Evolutionary conservation across 1,140 invertebrate species (phyloP), one percentile per base, ranked within the genome.

Genomic region (Heliconius eleuchia): DNA sequence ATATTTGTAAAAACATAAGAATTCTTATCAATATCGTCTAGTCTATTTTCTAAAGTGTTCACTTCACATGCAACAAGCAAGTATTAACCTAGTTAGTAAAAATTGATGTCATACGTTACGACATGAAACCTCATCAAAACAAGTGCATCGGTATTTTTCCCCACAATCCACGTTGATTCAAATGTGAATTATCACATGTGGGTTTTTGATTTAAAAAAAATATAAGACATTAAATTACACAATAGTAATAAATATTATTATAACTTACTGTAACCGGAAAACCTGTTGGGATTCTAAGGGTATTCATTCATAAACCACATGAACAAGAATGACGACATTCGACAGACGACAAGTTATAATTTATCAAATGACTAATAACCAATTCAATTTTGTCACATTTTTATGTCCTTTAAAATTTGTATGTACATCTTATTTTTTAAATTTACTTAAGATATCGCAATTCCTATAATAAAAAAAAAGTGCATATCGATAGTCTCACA

Each of bases 71-170:
- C 60, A 50, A 57, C 23, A 50, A 78, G 39, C 37, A 71, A 72
- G 23, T 39, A 70, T 74, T 78, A 74, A 74, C 77, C 77, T 73
- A 52, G 77, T 78, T 74, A 46, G 34, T 72, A 23, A 55, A 42
- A 73, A 73, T 55, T 70, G 71, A 70, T 78, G 77, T 78, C 77
- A 78, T 78, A 78, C 73, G 70, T 78, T 74, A 78, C 77, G 77
- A 78, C 77, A 71, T 52, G 77, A 74, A 78, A 74, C 77, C 77
- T 73, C 73, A 78, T 74, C 77, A 73, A 78, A 73, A 66, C 77
- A 74, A 74, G 55, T n/a, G 46, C 76, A 71, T 60, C 18, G 74
- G 19, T 70, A 57, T 78, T 78, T 78, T 72, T 52, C 39, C 77
- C 72, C 4, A 23, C 72, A 19, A 23, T 52, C 11, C 73, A 66